These are phyloP conservation scores for Apogon hyalosoma DNA, from an alignment of 2,797 vertebrate genomes.

Conservation along the genomic window DNA sequence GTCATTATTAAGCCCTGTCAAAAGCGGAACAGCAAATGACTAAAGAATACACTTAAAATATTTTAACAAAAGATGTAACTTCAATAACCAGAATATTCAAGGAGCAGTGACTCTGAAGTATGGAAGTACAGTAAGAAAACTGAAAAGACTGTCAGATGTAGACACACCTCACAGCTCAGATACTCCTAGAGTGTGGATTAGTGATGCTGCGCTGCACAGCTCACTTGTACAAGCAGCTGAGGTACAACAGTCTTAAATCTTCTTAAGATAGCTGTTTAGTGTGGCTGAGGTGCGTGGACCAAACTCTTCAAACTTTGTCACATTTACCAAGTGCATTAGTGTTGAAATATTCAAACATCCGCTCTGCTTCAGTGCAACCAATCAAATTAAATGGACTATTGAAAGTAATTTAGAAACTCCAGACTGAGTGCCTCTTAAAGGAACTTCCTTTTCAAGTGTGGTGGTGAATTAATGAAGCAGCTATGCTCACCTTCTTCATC, in stretches of 20 bases:
- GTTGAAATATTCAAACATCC: not conserved
- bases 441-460: not conserved
- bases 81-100: not conserved
- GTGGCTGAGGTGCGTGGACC: not conserved
- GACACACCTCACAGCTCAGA: not conserved
- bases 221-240: constrained; percentile 12
- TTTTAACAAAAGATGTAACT: constrained; percentile 4
- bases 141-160: no score
- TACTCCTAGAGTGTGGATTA: constrained; percentile 23
- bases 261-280: not conserved
- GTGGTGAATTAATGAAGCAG: not conserved
- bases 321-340: constrained; percentile 4
- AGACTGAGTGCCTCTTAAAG: not conserved
- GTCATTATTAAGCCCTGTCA: not conserved
- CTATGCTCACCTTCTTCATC: constrained; percentile 81
- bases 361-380: no score
- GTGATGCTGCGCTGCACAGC: constrained; percentile 26
- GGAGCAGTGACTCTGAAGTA: no score
- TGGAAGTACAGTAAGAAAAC: no score
- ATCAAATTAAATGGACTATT: no score
- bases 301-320: constrained; percentile 6
- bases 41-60: not conserved
- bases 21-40: not conserved
- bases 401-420: not conserved
- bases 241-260: constrained; percentile 8